A percentile compares a stretch with the other conserved stretches of the same genome.
Evolutionary conservation across 2,888 invertebrate species (phyloP).

Genomic region (Ornithoptera alexandrae): DNA sequence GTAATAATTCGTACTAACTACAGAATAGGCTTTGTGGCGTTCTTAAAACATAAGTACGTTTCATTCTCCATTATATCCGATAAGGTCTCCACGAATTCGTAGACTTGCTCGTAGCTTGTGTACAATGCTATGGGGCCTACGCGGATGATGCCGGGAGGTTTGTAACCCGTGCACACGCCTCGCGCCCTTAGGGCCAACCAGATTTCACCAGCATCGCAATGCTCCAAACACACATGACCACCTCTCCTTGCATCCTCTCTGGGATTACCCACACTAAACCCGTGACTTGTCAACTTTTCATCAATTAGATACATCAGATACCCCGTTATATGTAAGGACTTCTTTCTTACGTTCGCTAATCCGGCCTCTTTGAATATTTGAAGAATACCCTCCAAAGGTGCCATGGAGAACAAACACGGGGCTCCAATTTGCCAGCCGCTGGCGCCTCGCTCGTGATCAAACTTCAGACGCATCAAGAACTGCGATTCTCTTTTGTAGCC

Average conservation of each 20-base stretch:
- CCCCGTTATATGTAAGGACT: conserved; percentile 63
- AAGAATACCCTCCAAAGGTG: conserved; percentile 59
- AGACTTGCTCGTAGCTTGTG: conserved; percentile 61
- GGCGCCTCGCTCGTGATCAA: conserved; percentile 61
- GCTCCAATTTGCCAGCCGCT: conserved; percentile 66
- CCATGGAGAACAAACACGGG: conserved; percentile 60
- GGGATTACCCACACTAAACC: conserved; percentile 57
- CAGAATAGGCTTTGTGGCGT: background rate
- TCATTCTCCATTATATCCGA: conserved; percentile 42
- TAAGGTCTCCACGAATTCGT: conserved; percentile 54
- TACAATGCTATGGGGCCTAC: conserved; percentile 61
- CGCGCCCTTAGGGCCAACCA: conserved; percentile 54
- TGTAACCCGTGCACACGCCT: conserved; percentile 58
- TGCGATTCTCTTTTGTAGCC: conserved; percentile 60
- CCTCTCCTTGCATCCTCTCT: conserved; percentile 56
- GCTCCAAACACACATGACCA: conserved; percentile 63
- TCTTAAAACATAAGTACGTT: background rate
- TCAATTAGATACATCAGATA: conserved; percentile 66
- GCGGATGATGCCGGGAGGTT: conserved; percentile 63
- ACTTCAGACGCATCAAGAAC: conserved; percentile 57
- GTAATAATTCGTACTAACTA: too few species aligned
- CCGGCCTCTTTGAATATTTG: conserved; percentile 59
- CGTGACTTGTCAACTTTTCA: conserved; percentile 46
- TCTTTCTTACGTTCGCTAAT: conserved; percentile 54
- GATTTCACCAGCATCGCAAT: conserved; percentile 62